Conservation (phyloP, 2,797 vertebrate species). For the Cryptoblepharus egeriae region DNA sequence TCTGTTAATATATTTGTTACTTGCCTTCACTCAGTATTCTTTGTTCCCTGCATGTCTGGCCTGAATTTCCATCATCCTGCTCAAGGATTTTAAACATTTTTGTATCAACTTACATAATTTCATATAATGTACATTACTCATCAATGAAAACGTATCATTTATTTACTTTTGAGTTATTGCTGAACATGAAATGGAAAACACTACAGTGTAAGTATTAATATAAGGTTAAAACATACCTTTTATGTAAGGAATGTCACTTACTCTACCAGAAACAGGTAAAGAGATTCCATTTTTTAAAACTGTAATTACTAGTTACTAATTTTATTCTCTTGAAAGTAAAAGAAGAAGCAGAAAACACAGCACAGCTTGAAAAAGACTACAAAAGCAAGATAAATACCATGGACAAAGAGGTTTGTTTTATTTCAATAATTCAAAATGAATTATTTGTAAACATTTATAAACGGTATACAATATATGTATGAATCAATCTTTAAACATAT, state of each 20-base stretch:
- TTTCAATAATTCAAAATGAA: neutral
- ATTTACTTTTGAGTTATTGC: neutral
- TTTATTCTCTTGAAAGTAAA: constrained; percentile 82
- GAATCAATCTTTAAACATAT: neutral
- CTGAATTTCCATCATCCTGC: neutral
- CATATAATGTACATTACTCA: neutral
- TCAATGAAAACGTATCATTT: neutral
- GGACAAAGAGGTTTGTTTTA: constrained; percentile 84
- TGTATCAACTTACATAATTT: neutral
- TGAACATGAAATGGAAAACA: neutral
- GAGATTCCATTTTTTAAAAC: no score
- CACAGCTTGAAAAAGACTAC: constrained; percentile 81
- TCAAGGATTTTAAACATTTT: neutral
- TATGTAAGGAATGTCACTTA: neutral
- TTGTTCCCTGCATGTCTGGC: neutral
- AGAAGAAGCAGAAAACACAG: constrained; percentile 82
- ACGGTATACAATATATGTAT: neutral
- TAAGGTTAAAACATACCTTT: constrained; percentile 15
- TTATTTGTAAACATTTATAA: no score
- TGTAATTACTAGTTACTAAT: constrained; percentile 32
- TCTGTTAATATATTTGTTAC: neutral
- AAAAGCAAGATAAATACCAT: constrained; percentile 80
- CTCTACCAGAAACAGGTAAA: no score
- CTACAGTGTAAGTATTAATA: neutral
- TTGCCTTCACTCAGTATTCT: neutral